Conservation (phyloP, 2,797 vertebrate genomes). For the Carcharodon carcharias region DNA sequence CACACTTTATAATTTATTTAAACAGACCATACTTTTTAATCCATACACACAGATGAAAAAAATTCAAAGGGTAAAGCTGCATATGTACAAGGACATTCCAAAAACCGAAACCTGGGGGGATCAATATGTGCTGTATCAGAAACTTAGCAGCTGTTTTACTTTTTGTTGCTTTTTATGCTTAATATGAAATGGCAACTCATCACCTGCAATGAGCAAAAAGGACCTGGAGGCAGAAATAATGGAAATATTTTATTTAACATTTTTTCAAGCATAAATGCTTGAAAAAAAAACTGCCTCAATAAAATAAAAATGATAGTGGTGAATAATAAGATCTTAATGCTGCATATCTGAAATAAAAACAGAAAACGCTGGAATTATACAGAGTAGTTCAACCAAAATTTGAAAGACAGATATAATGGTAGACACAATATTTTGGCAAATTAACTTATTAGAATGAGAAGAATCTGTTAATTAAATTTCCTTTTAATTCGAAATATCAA, state of each 20-base stretch:
- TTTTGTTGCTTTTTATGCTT: neutral
- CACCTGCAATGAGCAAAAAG: neutral
- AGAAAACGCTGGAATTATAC: neutral
- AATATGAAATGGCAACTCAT: neutral
- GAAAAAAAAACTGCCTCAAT: neutral
- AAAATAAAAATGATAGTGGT: neutral
- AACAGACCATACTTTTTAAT: no score
- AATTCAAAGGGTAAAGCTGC: neutral
- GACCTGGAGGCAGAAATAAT: neutral
- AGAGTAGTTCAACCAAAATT: neutral
- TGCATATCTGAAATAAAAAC: neutral
- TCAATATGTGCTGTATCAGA: neutral
- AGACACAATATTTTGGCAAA: neutral
- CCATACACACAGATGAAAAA: neutral
- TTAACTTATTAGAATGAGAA: neutral
- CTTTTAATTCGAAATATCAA: neutral
- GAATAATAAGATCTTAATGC: neutral
- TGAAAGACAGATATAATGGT: neutral
- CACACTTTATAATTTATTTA: neutral
- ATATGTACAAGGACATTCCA: neutral
- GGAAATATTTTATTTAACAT: conserved; percentile 17
- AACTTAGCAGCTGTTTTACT: neutral
- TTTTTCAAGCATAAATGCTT: conserved; percentile 11
- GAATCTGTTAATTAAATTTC: neutral
- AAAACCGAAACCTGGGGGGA: neutral